Base-by-base conservation (phyloP, 2,888 invertebrate species). In the Perizoma flavofasciatum region DNA sequence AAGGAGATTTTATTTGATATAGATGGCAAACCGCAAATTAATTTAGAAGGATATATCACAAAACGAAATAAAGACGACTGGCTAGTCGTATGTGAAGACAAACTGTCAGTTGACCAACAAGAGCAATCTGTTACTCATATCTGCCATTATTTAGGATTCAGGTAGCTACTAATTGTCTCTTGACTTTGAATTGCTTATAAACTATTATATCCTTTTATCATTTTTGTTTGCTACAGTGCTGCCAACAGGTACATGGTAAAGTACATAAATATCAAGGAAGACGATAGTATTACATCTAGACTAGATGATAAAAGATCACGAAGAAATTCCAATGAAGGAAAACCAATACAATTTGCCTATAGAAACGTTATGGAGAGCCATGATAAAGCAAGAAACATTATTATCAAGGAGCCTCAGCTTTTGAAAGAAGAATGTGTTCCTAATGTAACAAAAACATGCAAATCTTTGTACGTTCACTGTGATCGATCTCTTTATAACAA, bases 111-210 rank as follows among this genome's bases (percentile, higher is more conserved):
- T 41, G 79, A 86, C 50, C 81, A 90, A 68, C 89, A 92, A 66
- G 88, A 91, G 59, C 70, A 82, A 66, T 88, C 93, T 7, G 94
- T 94, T 0, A 81, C 82, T 33, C 92, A 94, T 59, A 92, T 95
- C 48, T 97, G 97, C 74, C 88, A 82, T 6, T 93, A 95, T 69
- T 88, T 96, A 55, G 96, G 96, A 55, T 96, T 95, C 71, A 93
- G 92, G 94, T 94, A 48, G 39, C 6, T 40, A 37, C 7, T 11
- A 9, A 11, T 4, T 11, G 43, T 5, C 11, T 48, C 37, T 49
- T n/a, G 48, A 32, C 22, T 54, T 37, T 37, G 7, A 22, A 48
- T 5, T 35, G 39, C 7, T 49, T 40, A 47, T 39, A 48, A 41
- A 41, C 22, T 44, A 11, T 5, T 33, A 7, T 39, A 10, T 5